Percentiles rank a stretch among this genome's conserved stretches.
phyloP scores from a whole-genome alignment of 2,888 invertebrate genomes.

The Auanema sp. region DNA sequence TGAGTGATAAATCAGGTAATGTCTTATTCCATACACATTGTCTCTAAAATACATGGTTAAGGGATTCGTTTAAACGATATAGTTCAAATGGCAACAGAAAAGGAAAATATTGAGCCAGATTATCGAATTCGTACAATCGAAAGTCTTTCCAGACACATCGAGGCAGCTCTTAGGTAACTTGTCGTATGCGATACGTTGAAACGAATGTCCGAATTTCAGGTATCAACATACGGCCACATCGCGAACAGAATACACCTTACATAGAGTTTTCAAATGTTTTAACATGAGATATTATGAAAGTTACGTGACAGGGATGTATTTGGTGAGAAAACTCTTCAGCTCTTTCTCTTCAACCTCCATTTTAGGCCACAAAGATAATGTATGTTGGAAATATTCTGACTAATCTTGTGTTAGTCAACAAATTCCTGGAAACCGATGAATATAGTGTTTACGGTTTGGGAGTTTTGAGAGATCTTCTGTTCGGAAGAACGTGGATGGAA shows the following conservation, averaged over 20 bases:
- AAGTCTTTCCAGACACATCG: slow-evolving; percentile 62
- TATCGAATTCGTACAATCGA: slow-evolving; percentile 63
- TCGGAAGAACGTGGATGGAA: slow-evolving; percentile 62
- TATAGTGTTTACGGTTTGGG: slow-evolving; percentile 63
- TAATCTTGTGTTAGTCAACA: slow-evolving; percentile 61
- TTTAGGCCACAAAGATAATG: slow-evolving; percentile 61
- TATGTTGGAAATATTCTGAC: slow-evolving; percentile 63
- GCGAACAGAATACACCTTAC: slow-evolving; percentile 61
- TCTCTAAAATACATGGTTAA: slow-evolving; percentile 17
- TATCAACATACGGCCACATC: slow-evolving; percentile 64
- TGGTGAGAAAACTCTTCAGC: slow-evolving; percentile 39
- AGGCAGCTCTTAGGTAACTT: slow-evolving; percentile 56
- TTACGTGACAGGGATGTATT: slow-evolving; percentile 64
- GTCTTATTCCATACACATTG: background rate
- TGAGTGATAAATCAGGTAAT: slow-evolving; percentile 67
- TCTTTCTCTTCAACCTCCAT: background rate
- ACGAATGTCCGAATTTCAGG: slow-evolving; percentile 33
- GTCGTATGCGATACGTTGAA: background rate
- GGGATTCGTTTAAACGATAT: slow-evolving; percentile 63
- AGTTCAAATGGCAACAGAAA: slow-evolving; percentile 64
- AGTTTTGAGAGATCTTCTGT: slow-evolving; percentile 58
- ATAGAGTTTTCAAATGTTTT: slow-evolving; percentile 64
- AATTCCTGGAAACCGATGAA: slow-evolving; percentile 63
- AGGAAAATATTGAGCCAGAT: slow-evolving; percentile 64
- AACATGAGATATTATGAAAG: slow-evolving; percentile 63